A percentile compares a stretch with the other conserved stretches of the same genome.
Evolutionary conservation across 1,140 invertebrate species (phyloP).

Genomic region (Brachionus sp.): DNA sequence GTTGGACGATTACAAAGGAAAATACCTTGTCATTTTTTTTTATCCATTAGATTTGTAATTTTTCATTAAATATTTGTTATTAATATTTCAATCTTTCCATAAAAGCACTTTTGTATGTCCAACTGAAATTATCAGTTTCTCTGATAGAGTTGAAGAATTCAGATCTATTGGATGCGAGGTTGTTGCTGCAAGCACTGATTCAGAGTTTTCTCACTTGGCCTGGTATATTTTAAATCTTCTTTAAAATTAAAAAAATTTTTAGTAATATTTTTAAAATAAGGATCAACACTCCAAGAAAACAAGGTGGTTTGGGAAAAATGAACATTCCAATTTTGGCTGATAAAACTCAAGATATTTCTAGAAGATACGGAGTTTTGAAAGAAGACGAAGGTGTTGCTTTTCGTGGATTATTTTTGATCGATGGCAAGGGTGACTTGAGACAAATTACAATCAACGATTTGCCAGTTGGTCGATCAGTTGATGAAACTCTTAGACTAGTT

Average conservation of each 20-base stretch:
- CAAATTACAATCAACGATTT: conserved; percentile 98
- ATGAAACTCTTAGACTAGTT: conserved; percentile 66
- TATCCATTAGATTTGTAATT: conserved; percentile 92
- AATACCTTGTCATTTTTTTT: conserved; percentile 95
- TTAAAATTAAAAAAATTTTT: not conserved
- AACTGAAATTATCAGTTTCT: conserved; percentile 92
- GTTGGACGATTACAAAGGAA: conserved; percentile 81
- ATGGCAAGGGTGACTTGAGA: conserved; percentile 80
- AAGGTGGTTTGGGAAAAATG: conserved; percentile 91
- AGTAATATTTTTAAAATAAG: conserved; percentile 52
- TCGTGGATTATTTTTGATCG: conserved; percentile 95
- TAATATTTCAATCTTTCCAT: not conserved
- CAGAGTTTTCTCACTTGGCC: conserved; percentile 83
- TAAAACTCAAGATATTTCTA: conserved; percentile 78
- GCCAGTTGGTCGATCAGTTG: conserved; percentile 80
- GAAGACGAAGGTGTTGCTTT: conserved; percentile 89
- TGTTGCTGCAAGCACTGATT: conserved; percentile 81
- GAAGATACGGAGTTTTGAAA: conserved; percentile 76
- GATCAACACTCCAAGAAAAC: conserved; percentile 88
- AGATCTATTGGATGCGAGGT: conserved; percentile 76
- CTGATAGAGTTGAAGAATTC: conserved; percentile 78
- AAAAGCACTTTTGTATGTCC: conserved; percentile 76
- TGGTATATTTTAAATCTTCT: conserved; percentile 64
- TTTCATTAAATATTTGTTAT: not conserved
- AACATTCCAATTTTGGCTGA: conserved; percentile 92